A percentile compares a stretch with the other conserved stretches of the same genome.
These are phyloP conservation scores for Charadrius vociferus DNA, from an alignment of 2,113 vertebrate species.

Conservation along the genomic window DNA sequence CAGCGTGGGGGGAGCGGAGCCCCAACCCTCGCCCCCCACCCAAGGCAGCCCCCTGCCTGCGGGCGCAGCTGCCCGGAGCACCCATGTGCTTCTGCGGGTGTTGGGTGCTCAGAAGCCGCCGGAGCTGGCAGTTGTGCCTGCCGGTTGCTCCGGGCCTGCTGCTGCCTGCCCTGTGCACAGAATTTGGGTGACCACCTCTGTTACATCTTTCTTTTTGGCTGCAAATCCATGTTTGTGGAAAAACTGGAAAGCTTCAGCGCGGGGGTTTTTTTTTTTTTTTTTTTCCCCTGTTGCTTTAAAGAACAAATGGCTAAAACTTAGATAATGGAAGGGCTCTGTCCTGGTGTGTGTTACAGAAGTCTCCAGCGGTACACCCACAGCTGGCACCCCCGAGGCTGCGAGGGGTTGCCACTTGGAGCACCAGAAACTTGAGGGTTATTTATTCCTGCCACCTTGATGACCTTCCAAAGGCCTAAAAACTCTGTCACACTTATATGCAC, in stretches of 20 bases:
- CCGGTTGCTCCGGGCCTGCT: fast-evolving
- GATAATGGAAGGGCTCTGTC: background rate
- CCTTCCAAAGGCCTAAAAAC: background rate
- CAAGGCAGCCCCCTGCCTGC: fast-evolving
- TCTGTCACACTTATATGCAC: fast-evolving
- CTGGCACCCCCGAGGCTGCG: too few species aligned
- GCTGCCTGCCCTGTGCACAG: background rate
- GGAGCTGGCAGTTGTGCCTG: fast-evolving
- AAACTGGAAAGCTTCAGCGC: background rate
- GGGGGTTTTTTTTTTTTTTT: background rate
- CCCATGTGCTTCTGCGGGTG: background rate
- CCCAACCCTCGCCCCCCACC: fast-evolving
- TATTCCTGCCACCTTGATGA: background rate
- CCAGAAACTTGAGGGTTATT: background rate
- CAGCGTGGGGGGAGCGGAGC: fast-evolving
- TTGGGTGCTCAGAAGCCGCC: background rate
- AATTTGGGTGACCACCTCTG: background rate
- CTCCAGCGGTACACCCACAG: background rate
- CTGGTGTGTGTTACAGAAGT: background rate
- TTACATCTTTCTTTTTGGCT: background rate
- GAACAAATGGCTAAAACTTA: background rate
- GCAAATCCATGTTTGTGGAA: background rate
- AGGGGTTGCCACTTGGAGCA: background rate
- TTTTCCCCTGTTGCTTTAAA: background rate
- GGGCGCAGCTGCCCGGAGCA: background rate